Base-by-base conservation (phyloP, 2,113 vertebrate genomes). In the Melospiza georgiana region DNA sequence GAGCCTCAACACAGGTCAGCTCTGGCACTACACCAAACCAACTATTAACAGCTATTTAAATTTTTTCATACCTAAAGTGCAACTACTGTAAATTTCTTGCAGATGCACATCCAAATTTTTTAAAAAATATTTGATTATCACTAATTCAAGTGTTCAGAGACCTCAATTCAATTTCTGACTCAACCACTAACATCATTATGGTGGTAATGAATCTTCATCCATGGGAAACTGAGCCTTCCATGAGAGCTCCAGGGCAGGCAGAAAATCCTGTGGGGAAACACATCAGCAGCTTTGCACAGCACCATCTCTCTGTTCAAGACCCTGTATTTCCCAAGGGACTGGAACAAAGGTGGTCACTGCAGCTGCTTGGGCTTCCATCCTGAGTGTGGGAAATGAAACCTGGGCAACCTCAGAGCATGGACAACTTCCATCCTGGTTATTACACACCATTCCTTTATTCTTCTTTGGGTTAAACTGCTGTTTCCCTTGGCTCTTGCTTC, bases 381-480 rank as follows among this genome's bases (percentile, higher is more conserved):
- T 0, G 15, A 59, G 14, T 21, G 37, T 0, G 0, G 2, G 9
- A 69, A 46, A 20, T 24, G 23, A 59, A 93, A 93, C 66, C 5
- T 19, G 39, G 33, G n/a, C 2, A 2, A 69, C 0, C 0, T 24
- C 49, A 25, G 30, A 11, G 21, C 58, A 55, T 0, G 0, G 48
- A n/a, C 8, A 24, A 35, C 28, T 66, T 48, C 68, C n/a, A 49
- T 12, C 20, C 27, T 67, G 13, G 14, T 27, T 12, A 27, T 87
- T 43, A 74, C 2, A 5, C 1, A 58, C 21, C 35, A n/a, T 57
- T 44, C 10, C n/a, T 3, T 19, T 7, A 23, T 10, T 43, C 21
- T 22, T 35, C 52, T 77, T 61, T 10, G 4, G 41, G 12, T 30
- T 76, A 39, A 79, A 83, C 4, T 78, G 55, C 17, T 44, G 0